A percentile compares a stretch with the other conserved stretches of the same genome.
phyloP scores from a whole-genome alignment of 1,140 invertebrate genomes.

The Cotesia glomerata region DNA sequence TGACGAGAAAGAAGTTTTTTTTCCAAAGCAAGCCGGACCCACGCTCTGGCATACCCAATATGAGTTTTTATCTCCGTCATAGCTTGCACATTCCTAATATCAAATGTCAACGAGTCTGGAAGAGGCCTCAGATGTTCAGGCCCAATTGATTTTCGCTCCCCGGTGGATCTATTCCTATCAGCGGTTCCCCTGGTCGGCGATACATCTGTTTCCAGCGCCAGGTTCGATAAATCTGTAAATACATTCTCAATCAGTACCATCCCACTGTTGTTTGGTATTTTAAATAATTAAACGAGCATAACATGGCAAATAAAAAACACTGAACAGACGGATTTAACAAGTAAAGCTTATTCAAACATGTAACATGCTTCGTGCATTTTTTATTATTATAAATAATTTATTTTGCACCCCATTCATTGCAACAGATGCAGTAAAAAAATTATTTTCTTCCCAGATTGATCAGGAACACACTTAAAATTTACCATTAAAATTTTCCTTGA shows the following conservation, averaged over 20 bases:
- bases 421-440: too few relatives aligned
- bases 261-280: too few relatives aligned
- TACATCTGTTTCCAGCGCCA: constrained; percentile 72
- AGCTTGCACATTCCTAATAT: constrained; percentile 93
- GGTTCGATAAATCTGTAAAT: constrained; percentile 75
- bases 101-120: constrained; percentile 85
- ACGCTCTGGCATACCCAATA: constrained; percentile 96
- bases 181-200: constrained; percentile 61
- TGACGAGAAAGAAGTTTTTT: constrained; percentile 96
- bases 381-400: background rate
- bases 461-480: constrained; percentile 51
- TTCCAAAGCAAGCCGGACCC: constrained; percentile 95
- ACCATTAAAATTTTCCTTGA: constrained; percentile 66
- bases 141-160: constrained; percentile 66
- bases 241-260: background rate
- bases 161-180: constrained; percentile 58
- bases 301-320: too few relatives aligned
- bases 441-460: background rate
- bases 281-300: too few relatives aligned
- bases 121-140: constrained; percentile 73
- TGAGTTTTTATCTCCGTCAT: constrained; percentile 98
- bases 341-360: background rate
- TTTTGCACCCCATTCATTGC: too few relatives aligned
- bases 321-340: background rate
- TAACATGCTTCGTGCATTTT: constrained; percentile 2